Percentiles rank a stretch among this genome's conserved stretches.
Conservation (phyloP, 2,797 vertebrate species). For the Silurus aristotelis region DNA sequence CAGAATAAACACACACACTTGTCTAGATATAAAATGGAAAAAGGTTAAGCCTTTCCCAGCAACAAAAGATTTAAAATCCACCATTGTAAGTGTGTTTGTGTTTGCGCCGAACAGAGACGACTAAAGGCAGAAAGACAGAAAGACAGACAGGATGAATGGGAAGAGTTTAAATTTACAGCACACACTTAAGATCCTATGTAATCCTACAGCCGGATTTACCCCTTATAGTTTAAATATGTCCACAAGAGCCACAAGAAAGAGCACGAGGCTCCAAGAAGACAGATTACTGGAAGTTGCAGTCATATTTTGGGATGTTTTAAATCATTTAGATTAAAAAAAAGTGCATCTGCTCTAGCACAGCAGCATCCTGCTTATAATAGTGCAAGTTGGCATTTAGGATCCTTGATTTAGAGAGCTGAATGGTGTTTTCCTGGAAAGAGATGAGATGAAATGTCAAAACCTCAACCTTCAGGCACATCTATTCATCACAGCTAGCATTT, state of each 20-base stretch:
- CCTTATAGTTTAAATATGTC: slow-evolving; percentile 6
- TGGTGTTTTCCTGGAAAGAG: slow-evolving; percentile 1
- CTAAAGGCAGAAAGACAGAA: slow-evolving; percentile 19
- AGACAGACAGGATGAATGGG: slow-evolving; percentile 37
- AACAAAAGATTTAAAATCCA: slow-evolving; percentile 79
- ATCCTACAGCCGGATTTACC: slow-evolving; percentile 36
- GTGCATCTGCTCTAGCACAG: not conserved
- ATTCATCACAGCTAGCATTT: slow-evolving; percentile 14
- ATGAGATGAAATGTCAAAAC: slow-evolving; percentile 18
- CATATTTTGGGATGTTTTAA: slow-evolving; percentile 13
- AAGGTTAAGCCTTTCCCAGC: slow-evolving; percentile 87
- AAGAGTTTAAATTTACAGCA: slow-evolving; percentile 50
- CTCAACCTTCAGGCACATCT: not conserved
- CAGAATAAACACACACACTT: slow-evolving; percentile 74
- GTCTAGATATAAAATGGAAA: slow-evolving; percentile 76
- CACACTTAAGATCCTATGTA: slow-evolving; percentile 34
- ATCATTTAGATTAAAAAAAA: not conserved
- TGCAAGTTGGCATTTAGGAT: slow-evolving; percentile 12
- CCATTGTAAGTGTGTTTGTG: slow-evolving; percentile 65
- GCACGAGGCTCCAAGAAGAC: not conserved
- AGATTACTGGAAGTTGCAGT: not conserved
- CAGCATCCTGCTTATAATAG: slow-evolving; percentile 13
- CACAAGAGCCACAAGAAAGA: slow-evolving; percentile 3
- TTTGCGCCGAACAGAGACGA: slow-evolving; percentile 65
- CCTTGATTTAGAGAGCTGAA: not conserved